phyloP scores from a whole-genome alignment of 2,888 invertebrate genomes.

The Heliconius erato region DNA sequence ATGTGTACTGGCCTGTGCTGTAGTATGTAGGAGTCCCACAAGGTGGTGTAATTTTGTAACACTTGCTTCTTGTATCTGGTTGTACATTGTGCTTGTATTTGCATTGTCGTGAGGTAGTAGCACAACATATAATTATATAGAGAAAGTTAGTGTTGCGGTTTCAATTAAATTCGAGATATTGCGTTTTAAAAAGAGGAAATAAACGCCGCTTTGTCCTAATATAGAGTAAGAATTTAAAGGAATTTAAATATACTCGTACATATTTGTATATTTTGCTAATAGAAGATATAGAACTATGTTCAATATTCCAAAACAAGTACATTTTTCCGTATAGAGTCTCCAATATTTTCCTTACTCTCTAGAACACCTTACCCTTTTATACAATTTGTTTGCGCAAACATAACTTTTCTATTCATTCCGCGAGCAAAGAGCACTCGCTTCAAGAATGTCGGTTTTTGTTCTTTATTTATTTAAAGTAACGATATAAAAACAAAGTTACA shows the following conservation, averaged over 20 bases:
- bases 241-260: not conserved
- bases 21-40: not conserved
- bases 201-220: not conserved
- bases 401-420: conserved; percentile 5
- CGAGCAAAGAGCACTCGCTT: conserved; percentile 20
- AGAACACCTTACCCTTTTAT: conserved; percentile 10
- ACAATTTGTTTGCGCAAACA: conserved; percentile 27
- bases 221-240: not conserved
- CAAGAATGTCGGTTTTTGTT: not conserved
- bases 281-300: not conserved
- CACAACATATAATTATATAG: too few species aligned
- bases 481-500: not conserved
- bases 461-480: not conserved
- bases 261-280: not conserved
- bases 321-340: not conserved
- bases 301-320: not conserved
- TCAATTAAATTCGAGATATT: not conserved
- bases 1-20: not conserved
- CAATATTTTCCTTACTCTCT: not conserved
- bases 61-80: not conserved
- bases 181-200: not conserved
- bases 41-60: not conserved
- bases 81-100: too few species aligned
- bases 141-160: too few species aligned
- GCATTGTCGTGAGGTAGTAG: too few species aligned